These are phyloP conservation scores for Folsomia candida DNA, from an alignment of 2,888 invertebrate species.

Conservation along the genomic window DNA sequence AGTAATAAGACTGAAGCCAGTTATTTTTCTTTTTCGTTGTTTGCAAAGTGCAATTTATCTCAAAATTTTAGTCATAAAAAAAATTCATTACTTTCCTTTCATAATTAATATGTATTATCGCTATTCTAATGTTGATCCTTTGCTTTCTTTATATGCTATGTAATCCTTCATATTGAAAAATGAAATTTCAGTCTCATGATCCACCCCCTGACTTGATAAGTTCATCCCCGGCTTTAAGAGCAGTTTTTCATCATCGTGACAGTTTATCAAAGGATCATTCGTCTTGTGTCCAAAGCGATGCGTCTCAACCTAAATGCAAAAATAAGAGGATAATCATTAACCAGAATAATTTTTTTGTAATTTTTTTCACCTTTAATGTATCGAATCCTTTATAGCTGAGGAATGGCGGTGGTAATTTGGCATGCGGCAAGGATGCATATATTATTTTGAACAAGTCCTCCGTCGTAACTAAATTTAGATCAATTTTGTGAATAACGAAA, in stretches of 20 bases:
- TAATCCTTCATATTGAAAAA: conserved; percentile 53
- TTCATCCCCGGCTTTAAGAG: conserved; percentile 49
- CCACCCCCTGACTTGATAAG: conserved; percentile 51
- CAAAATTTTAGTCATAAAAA: no score
- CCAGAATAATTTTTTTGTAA: not conserved
- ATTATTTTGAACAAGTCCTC: conserved; percentile 50
- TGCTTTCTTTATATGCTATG: conserved; percentile 34
- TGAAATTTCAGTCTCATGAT: conserved; percentile 54
- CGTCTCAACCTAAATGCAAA: conserved; percentile 51
- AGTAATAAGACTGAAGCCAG: no score
- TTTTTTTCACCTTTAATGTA: conserved; percentile 52
- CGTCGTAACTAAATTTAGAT: conserved; percentile 42
- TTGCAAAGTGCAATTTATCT: no score
- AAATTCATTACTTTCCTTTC: no score
- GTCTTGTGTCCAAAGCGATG: conserved; percentile 54
- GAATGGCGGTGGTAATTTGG: conserved; percentile 52
- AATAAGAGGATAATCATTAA: not conserved
- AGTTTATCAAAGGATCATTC: conserved; percentile 54
- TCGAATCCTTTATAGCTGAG: conserved; percentile 52
- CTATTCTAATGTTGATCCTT: no score
- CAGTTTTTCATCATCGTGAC: conserved; percentile 52
- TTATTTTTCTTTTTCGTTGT: no score
- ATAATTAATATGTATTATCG: no score
- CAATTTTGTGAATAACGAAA: conserved; percentile 51
- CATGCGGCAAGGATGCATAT: conserved; percentile 40